Conservation (phyloP, 2,113 vertebrate species). For the Oreochromis niloticus region DNA sequence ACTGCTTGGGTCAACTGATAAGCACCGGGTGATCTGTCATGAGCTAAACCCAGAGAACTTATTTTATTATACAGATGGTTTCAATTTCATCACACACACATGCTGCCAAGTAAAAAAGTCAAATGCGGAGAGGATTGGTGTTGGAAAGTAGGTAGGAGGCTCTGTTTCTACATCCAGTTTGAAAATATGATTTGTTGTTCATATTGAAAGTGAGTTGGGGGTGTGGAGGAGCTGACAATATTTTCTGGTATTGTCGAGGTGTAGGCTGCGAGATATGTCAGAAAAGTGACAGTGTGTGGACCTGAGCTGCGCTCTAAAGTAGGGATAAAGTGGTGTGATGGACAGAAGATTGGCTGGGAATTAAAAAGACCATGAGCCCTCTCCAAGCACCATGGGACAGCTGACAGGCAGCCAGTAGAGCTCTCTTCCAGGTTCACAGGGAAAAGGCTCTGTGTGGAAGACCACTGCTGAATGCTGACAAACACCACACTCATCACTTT, state of each 20-base stretch:
- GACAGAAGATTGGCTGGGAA: slow-evolving; percentile 75
- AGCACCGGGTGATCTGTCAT: background rate
- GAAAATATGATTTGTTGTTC: slow-evolving; percentile 42
- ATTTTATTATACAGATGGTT: background rate
- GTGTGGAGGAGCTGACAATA: slow-evolving; percentile 54
- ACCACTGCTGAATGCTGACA: slow-evolving; percentile 26
- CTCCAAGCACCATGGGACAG: slow-evolving; percentile 55
- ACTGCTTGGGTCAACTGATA: slow-evolving; percentile 35
- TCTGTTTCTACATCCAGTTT: slow-evolving; percentile 24
- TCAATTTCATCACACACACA: background rate
- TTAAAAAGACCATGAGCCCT: slow-evolving; percentile 66
- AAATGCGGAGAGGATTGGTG: background rate
- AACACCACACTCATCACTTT: slow-evolving; percentile 10
- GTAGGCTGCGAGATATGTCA: slow-evolving; percentile 63
- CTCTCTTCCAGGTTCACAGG: slow-evolving; percentile 32
- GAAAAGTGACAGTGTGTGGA: slow-evolving; percentile 68
- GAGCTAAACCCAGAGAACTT: background rate
- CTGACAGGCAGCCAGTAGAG: slow-evolving; percentile 57
- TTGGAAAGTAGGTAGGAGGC: background rate
- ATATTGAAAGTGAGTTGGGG: slow-evolving; percentile 14
- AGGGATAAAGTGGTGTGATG: slow-evolving; percentile 69
- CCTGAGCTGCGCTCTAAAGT: slow-evolving; percentile 65
- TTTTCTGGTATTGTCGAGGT: slow-evolving; percentile 54
- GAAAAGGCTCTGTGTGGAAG: slow-evolving; percentile 5
- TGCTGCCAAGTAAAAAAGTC: background rate